Evolutionary conservation across 2,797 vertebrate genomes (phyloP), one percentile per base, ranked within the genome.

Genomic region (Danio tinwini): DNA sequence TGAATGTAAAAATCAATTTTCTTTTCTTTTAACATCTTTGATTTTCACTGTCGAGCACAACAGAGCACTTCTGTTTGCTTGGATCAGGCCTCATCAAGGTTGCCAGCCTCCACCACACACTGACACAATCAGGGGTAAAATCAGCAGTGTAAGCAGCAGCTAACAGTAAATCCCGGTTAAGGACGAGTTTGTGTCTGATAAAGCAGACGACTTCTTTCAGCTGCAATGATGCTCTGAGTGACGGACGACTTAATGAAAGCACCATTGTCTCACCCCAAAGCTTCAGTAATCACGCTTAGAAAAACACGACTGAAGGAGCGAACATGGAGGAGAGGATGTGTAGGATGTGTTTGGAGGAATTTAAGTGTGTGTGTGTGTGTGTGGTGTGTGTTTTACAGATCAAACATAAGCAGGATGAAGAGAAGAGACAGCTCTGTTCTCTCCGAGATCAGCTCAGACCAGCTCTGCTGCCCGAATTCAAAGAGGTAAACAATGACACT

Each of bases 371-470:
- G n/a, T 83, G 58, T 79, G 17, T 74, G 74, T 84, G 78, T 79
- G 17, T 75, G 74, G 74, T 84, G 78, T 79, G 17, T 75, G 74
- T 84, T 81, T 86, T 83, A 47, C 88, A 96, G 94, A 93, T 94
- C 88, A 95, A 96, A 84, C 89, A 92, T 84, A 88, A 87, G 70
- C 94, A 96, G 85, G 94, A 95, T 0, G 92, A 95, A 83, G 94
- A 94, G 89, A 96, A 94, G 86, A 88, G 84, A 81, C 93, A 93
- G 79, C 87, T 96, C 76, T 94, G 90, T 77, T 88, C 85, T 13
- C 91, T 95, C 74, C 86, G 92, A 72, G 93, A 95, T 84, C 93
- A 93, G 84, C 93, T 96, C 69, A 90, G 88, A 84, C 67, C 80
- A 1, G 62, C 78, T 0, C 64, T 92, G 58, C 91, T 90, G 78